Evolutionary conservation across 2,797 vertebrate genomes (phyloP).

Genomic region (Steatocranus sp.): DNA sequence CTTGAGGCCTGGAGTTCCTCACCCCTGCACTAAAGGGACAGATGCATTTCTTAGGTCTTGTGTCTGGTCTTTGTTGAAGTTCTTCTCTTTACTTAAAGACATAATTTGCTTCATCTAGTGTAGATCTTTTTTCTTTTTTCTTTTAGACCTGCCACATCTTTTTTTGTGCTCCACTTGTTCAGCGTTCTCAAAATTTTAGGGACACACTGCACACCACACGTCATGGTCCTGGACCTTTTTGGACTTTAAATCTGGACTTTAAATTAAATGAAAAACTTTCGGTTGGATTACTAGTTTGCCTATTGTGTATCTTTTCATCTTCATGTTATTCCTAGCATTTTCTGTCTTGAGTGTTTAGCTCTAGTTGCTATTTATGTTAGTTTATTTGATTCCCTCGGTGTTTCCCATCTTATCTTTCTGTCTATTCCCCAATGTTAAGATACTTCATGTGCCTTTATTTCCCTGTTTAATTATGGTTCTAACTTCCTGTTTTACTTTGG

Average conservation of each 20-base stretch:
- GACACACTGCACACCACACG: accelerated
- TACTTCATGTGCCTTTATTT: not conserved
- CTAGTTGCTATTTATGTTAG: not conserved
- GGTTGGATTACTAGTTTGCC: accelerated
- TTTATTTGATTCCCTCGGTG: accelerated
- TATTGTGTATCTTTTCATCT: not conserved
- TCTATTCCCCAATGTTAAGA: accelerated
- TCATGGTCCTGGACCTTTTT: not conserved
- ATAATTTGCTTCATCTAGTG: not conserved
- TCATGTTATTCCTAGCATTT: not conserved
- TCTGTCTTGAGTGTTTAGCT: not conserved
- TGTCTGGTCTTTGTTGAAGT: not conserved
- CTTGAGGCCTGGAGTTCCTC: accelerated
- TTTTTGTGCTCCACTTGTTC: accelerated
- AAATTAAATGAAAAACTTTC: accelerated
- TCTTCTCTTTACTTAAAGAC: not conserved
- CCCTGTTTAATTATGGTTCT: not conserved
- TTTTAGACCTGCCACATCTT: not conserved
- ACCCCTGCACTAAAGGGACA: not conserved
- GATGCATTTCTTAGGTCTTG: not conserved
- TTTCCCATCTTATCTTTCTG: not conserved
- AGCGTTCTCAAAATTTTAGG: not conserved
- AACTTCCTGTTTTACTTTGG: not conserved
- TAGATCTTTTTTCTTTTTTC: not conserved
- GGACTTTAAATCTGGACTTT: not conserved